A percentile compares a stretch with the other conserved stretches of the same genome.
Conservation (phyloP, 2,797 vertebrate species). For the Tamandua tetradactyla region DNA sequence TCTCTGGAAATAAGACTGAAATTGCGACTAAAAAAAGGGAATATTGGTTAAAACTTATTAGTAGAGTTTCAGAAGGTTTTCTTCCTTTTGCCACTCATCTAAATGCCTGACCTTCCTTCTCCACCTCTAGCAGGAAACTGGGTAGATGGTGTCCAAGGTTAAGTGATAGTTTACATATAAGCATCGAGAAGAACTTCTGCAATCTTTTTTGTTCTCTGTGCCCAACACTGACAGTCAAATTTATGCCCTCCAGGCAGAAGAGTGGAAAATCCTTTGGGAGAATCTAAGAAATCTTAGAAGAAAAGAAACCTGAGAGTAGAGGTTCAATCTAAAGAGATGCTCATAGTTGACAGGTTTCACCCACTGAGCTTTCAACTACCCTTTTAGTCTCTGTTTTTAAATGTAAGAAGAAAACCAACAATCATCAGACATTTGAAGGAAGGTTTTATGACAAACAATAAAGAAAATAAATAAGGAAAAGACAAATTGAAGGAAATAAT, state of each 20-base stretch:
- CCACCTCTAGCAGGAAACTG: background rate
- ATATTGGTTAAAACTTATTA: background rate
- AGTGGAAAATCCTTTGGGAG: background rate
- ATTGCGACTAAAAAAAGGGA: background rate
- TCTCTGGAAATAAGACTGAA: background rate
- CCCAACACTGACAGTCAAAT: background rate
- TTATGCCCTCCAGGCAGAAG: background rate
- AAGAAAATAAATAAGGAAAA: background rate
- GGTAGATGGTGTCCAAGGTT: background rate
- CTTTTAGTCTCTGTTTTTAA: background rate
- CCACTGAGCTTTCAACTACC: background rate
- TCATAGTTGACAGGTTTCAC: background rate
- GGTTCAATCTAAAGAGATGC: background rate
- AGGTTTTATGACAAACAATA: background rate
- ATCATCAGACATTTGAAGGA: background rate
- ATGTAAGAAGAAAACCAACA: background rate
- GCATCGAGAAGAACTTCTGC: too few species aligned
- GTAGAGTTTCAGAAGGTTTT: background rate
- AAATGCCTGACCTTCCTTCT: background rate
- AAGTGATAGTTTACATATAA: background rate
- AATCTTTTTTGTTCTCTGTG: background rate
- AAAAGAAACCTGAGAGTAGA: background rate
- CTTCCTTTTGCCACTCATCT: background rate
- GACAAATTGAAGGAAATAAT: background rate
- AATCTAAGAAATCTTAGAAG: background rate